phyloP scores from a whole-genome alignment of 2,797 vertebrate species.

The Luscinia megarhynchos region DNA sequence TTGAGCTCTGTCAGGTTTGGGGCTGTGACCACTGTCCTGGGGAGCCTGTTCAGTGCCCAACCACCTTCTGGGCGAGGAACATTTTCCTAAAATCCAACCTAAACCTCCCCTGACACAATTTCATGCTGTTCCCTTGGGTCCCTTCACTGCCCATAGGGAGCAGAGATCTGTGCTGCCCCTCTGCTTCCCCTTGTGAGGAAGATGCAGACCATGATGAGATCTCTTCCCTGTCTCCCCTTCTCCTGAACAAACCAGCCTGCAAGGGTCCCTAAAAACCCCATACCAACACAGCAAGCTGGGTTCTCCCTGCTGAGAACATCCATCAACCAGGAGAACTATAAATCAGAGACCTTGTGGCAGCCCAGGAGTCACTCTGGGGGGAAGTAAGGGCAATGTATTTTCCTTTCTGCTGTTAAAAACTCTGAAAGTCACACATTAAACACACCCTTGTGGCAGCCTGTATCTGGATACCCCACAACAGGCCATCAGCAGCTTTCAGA shows the following conservation, averaged over 20 bases:
- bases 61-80: background rate
- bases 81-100: background rate
- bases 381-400: background rate
- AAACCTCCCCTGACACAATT: background rate
- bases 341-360: background rate
- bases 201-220: background rate
- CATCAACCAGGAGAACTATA: background rate
- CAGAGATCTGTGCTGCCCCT: background rate
- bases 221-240: background rate
- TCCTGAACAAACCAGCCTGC: background rate
- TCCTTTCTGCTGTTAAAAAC: background rate
- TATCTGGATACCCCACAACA: background rate
- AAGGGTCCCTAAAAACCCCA: accelerated
- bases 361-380: background rate
- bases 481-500: slow-evolving; percentile 43
- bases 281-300: background rate
- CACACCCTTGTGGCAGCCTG: background rate
- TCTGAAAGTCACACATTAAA: background rate
- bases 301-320: background rate
- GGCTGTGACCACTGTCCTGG: background rate
- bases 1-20: background rate
- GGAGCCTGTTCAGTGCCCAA: background rate
- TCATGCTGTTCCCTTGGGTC: background rate
- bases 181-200: background rate
- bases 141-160: background rate